Evolutionary conservation across 2,797 vertebrate species (phyloP).

Genomic region (Pristis pectinata): DNA sequence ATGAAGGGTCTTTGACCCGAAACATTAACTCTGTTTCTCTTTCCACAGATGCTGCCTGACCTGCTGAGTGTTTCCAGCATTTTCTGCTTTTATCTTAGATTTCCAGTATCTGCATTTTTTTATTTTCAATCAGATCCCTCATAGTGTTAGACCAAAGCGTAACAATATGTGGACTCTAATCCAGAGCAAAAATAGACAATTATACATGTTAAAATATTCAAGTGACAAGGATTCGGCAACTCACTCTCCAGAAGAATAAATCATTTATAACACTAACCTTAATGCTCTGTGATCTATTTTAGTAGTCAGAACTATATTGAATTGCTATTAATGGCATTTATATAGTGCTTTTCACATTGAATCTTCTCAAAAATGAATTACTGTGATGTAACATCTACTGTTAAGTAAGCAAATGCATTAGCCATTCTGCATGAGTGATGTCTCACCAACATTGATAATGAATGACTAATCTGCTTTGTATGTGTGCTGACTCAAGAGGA

Average conservation of each 20-base stretch:
- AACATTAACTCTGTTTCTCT: too few relatives aligned
- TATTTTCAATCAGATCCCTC: too few relatives aligned
- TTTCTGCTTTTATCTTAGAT: too few relatives aligned
- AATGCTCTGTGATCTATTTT: not conserved
- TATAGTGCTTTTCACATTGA: not conserved
- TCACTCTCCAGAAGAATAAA: not conserved
- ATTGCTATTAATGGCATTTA: not conserved
- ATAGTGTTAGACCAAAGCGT: not conserved
- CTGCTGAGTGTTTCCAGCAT: too few relatives aligned
- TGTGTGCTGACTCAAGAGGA: not conserved
- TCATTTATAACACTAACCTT: not conserved
- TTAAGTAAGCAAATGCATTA: not conserved
- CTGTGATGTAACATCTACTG: not conserved
- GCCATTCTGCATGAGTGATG: not conserved
- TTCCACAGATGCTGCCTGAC: too few relatives aligned
- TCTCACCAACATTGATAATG: not conserved
- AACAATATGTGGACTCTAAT: not conserved
- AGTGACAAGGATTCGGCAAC: not conserved
- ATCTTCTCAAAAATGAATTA: not conserved
- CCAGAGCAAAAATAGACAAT: not conserved
- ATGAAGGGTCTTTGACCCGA: too few relatives aligned
- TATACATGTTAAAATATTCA: not conserved
- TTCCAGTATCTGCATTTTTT: too few relatives aligned
- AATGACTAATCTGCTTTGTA: not conserved
- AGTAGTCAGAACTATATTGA: not conserved